Evolutionary conservation across 2,888 invertebrate species (phyloP).

Genomic region (Steinernema carpocapsae): DNA sequence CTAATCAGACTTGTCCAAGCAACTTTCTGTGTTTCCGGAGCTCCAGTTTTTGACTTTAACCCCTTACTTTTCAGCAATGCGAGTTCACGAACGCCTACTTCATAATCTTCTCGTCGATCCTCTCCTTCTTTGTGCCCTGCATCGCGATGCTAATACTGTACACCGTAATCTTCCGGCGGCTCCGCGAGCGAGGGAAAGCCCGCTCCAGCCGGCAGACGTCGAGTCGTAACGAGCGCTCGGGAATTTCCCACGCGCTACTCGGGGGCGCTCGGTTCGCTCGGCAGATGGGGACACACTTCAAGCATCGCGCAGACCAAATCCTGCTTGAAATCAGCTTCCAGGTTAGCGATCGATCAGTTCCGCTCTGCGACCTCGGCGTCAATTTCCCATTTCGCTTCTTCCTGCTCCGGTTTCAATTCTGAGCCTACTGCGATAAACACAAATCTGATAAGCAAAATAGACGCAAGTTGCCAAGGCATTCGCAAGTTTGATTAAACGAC

Average conservation of each 20-base stretch:
- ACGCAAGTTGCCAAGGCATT: slow-evolving; percentile 27
- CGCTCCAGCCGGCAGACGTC: slow-evolving; percentile 43
- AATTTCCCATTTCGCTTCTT: not conserved
- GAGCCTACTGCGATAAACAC: slow-evolving; percentile 33
- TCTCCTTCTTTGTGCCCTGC: slow-evolving; percentile 97
- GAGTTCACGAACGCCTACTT: slow-evolving; percentile 97
- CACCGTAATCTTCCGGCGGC: slow-evolving; percentile 84
- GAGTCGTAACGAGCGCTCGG: slow-evolving; percentile 28
- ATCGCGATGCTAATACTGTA: slow-evolving; percentile 93
- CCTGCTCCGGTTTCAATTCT: not conserved
- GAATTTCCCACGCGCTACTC: slow-evolving; percentile 64
- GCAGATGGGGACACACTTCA: slow-evolving; percentile 65
- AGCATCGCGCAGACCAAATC: slow-evolving; percentile 64
- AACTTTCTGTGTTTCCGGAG: not conserved
- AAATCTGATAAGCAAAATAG: slow-evolving; percentile 30
- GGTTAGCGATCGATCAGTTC: slow-evolving; percentile 42
- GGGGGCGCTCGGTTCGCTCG: slow-evolving; percentile 64
- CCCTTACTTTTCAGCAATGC: slow-evolving; percentile 73
- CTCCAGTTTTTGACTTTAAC: slow-evolving; percentile 23
- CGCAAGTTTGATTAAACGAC: slow-evolving; percentile 34
- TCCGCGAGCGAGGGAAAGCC: slow-evolving; percentile 69
- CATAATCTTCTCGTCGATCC: slow-evolving; percentile 94
- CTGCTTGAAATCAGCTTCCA: slow-evolving; percentile 65
- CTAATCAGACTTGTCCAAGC: not conserved
- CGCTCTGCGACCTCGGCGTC: not conserved